These are phyloP conservation scores for Passerculus sandwichensis DNA, from an alignment of 2,797 vertebrate genomes.

Conservation along the genomic window DNA sequence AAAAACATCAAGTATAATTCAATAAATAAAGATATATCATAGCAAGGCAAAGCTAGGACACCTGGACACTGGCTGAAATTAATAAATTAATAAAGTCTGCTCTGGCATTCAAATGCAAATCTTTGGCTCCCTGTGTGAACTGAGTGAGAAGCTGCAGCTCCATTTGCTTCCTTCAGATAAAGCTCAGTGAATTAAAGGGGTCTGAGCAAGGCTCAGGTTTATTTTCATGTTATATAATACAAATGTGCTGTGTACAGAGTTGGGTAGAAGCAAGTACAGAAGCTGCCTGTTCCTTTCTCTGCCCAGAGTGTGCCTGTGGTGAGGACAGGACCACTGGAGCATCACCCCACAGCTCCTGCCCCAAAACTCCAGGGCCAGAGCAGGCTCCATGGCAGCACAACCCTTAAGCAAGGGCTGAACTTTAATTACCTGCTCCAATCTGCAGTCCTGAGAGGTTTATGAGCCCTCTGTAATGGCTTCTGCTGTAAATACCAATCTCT, in stretches of 20 bases:
- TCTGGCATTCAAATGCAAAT: background rate
- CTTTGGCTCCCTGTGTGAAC: background rate
- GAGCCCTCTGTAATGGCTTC: background rate
- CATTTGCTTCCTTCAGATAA: background rate
- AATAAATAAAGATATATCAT: background rate
- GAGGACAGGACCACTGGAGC: background rate
- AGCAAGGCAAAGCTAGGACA: background rate
- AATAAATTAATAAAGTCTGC: background rate
- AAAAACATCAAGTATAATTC: background rate
- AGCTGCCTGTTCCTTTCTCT: background rate
- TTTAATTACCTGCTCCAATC: constrained; percentile 36
- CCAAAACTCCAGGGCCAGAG: background rate
- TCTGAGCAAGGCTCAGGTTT: background rate
- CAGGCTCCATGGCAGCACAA: background rate
- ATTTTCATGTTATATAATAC: background rate
- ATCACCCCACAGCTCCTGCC: background rate
- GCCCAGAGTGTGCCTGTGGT: rapidly evolving
- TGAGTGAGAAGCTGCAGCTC: background rate
- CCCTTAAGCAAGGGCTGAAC: background rate
- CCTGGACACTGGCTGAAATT: background rate
- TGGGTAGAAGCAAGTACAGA: rapidly evolving
- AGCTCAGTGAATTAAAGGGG: background rate
- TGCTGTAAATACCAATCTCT: constrained; percentile 35
- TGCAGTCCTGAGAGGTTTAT: constrained; percentile 26
- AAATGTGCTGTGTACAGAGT: rapidly evolving